These are phyloP conservation scores for Thermophis baileyi DNA, from an alignment of 2,113 vertebrate species.

Conservation along the genomic window DNA sequence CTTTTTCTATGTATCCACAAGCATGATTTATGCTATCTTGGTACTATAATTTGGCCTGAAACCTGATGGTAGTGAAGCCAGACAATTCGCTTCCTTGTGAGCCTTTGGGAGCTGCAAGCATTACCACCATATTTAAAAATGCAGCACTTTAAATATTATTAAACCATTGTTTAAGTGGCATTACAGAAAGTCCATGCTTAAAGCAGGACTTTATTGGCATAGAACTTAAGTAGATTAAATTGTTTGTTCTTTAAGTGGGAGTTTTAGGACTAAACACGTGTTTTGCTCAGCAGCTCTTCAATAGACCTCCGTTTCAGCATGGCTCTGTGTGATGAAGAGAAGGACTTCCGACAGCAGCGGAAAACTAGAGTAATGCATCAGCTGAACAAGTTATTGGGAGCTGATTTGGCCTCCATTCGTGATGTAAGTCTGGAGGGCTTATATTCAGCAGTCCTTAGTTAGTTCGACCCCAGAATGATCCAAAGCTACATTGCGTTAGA, in stretches of 20 bases:
- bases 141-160: background rate
- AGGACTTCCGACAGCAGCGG: conserved; percentile 81
- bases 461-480: background rate
- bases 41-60: background rate
- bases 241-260: background rate
- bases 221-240: background rate
- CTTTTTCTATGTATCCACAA: background rate
- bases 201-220: background rate
- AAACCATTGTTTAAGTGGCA: background rate
- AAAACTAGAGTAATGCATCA: conserved; percentile 81
- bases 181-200: background rate
- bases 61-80: background rate
- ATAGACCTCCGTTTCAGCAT: conserved; percentile 92
- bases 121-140: background rate
- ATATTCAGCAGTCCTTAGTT: background rate
- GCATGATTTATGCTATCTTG: background rate
- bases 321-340: conserved; percentile 90
- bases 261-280: background rate
- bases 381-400: conserved; percentile 84
- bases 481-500: background rate
- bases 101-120: background rate
- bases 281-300: conserved; percentile 73
- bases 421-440: conserved; percentile 74
- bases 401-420: conserved; percentile 73
- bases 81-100: background rate